Percentiles rank a stretch among this genome's conserved stretches.
Evolutionary conservation across 2,888 invertebrate genomes (phyloP).

Genomic region (Eulithis prunata): DNA sequence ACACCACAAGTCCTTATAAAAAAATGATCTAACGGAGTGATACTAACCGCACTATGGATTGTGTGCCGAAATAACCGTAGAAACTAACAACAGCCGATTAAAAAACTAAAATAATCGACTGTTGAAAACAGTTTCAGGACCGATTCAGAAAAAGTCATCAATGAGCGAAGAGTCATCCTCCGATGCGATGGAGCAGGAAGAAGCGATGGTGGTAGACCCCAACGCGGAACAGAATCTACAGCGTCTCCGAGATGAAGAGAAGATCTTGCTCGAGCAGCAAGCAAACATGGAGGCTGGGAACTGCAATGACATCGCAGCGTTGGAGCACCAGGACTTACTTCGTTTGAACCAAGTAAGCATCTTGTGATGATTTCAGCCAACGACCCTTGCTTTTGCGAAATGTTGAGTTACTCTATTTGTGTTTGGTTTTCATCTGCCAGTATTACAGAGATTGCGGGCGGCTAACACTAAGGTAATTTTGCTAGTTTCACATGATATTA

Average conservation of each 20-base stretch:
- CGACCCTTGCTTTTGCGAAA: constrained; percentile 3
- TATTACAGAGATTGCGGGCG: background rate
- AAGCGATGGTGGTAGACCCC: constrained; percentile 87
- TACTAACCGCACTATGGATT: background rate
- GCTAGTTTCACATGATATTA: too few relatives aligned
- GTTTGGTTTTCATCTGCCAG: background rate
- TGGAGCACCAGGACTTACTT: constrained; percentile 71
- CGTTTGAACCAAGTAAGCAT: constrained; percentile 68
- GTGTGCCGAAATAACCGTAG: background rate
- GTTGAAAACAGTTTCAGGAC: constrained; percentile 85
- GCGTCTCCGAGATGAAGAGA: constrained; percentile 87
- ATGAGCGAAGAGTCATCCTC: constrained; percentile 93
- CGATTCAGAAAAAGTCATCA: constrained; percentile 95
- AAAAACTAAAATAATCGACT: background rate
- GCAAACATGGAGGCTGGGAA: constrained; percentile 86
- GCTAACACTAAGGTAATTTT: background rate
- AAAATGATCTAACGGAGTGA: too few relatives aligned
- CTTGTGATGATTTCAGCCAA: background rate
- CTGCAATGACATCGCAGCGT: constrained; percentile 68
- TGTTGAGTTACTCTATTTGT: background rate
- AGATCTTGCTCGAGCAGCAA: constrained; percentile 90
- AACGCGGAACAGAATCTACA: constrained; percentile 68
- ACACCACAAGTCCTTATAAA: too few relatives aligned
- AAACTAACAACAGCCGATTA: background rate
- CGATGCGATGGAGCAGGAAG: constrained; percentile 96